Conservation (phyloP, 2,888 invertebrate species). For the Dasypogon diadema region DNA sequence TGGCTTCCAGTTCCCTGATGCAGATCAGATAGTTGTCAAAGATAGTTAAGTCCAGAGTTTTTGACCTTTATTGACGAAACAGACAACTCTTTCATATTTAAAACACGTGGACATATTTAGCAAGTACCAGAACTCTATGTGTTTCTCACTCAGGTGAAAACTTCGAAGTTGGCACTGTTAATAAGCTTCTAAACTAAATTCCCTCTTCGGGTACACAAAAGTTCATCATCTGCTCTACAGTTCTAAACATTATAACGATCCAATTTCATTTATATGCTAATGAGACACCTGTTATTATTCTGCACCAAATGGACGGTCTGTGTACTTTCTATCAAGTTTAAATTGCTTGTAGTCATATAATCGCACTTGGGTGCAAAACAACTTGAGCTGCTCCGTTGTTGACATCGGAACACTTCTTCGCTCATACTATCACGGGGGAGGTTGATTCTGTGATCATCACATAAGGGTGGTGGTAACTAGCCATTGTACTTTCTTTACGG, state of each 20-base stretch:
- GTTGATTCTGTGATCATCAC: not conserved
- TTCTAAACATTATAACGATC: slow-evolving; percentile 59
- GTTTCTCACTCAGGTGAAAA: slow-evolving; percentile 14
- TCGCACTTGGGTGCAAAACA: slow-evolving; percentile 54
- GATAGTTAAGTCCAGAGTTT: not conserved
- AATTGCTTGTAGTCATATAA: slow-evolving; percentile 54
- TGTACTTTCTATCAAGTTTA: slow-evolving; percentile 54
- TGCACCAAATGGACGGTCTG: slow-evolving; percentile 53
- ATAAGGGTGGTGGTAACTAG: slow-evolving; percentile 8
- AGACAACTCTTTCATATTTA: slow-evolving; percentile 32
- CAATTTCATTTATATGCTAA: slow-evolving; percentile 62
- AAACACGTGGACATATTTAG: slow-evolving; percentile 12
- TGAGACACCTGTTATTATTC: slow-evolving; percentile 62
- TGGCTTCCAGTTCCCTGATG: no score
- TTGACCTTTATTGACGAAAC: not conserved
- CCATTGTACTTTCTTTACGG: slow-evolving; percentile 28
- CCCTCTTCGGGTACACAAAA: slow-evolving; percentile 28
- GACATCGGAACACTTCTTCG: slow-evolving; percentile 36
- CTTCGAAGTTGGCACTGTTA: slow-evolving; percentile 24
- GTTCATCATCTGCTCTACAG: slow-evolving; percentile 44
- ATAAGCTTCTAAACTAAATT: slow-evolving; percentile 26
- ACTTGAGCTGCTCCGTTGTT: slow-evolving; percentile 35
- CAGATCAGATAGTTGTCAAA: no score
- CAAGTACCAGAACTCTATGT: slow-evolving; percentile 21
- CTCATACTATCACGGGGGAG: not conserved